phyloP scores from a whole-genome alignment of 1,140 invertebrate genomes.

The Drosophila ambigua region DNA sequence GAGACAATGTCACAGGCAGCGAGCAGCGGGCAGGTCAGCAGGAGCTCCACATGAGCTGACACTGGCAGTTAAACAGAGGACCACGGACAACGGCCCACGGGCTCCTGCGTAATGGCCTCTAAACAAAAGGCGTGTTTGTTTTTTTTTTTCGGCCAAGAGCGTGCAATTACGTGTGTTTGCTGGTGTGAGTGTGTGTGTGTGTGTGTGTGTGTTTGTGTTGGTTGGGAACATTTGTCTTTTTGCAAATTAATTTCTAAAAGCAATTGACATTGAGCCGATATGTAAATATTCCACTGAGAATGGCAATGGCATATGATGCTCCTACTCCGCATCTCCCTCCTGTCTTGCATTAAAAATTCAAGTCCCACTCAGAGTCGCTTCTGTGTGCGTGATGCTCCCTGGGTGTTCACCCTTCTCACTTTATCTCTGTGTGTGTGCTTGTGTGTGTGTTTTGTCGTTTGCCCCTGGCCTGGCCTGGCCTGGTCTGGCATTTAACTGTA shows the following conservation, averaged over 20 bases:
- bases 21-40: constrained; percentile 24
- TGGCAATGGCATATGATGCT: constrained; percentile 12
- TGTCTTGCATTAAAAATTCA: constrained; percentile 78
- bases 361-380: constrained; percentile 68
- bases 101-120: constrained; percentile 57
- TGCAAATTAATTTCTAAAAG: constrained; percentile 83
- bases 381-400: constrained; percentile 67
- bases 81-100: constrained; percentile 24
- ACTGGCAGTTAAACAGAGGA: constrained; percentile 56
- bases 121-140: constrained; percentile 76
- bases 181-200: background rate
- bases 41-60: constrained; percentile 53
- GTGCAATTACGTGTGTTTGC: background rate
- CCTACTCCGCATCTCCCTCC: too few relatives aligned
- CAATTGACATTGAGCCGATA: constrained; percentile 83
- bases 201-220: constrained; percentile 13
- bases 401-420: constrained; percentile 9
- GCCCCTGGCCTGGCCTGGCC: constrained; percentile 1
- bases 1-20: constrained; percentile 67
- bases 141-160: constrained; percentile 22
- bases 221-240: constrained; percentile 72
- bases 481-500: constrained; percentile 58
- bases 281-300: constrained; percentile 78
- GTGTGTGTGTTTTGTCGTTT: constrained; percentile 55
- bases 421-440: constrained; percentile 26